These are phyloP conservation scores for Hermodice carunculata DNA, from an alignment of 2,888 invertebrate genomes.

Conservation along the genomic window DNA sequence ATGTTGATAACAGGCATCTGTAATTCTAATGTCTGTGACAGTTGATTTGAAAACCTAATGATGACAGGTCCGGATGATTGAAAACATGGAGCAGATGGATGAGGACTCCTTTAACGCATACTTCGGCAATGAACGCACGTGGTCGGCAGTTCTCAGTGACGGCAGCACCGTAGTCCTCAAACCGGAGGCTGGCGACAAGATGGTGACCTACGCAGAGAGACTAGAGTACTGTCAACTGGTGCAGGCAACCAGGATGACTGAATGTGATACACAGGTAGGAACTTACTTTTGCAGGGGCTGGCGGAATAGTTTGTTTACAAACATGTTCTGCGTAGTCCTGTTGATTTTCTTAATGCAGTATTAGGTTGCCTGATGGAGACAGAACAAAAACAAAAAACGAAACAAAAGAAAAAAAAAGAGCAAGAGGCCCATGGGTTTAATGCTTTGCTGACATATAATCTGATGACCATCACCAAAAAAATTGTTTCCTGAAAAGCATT, in stretches of 20 bases:
- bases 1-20: background rate
- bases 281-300: too few relatives aligned
- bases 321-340: too few relatives aligned
- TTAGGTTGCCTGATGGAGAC: too few relatives aligned
- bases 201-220: slow-evolving; percentile 58
- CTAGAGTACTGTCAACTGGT: slow-evolving; percentile 58
- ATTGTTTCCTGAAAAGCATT: too few relatives aligned
- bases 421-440: too few relatives aligned
- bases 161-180: slow-evolving; percentile 55
- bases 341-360: too few relatives aligned
- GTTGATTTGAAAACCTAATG: background rate
- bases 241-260: slow-evolving; percentile 57
- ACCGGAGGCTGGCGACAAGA: slow-evolving; percentile 54
- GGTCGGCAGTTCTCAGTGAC: slow-evolving; percentile 58
- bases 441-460: too few relatives aligned
- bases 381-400: too few relatives aligned
- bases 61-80: slow-evolving; percentile 59
- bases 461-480: too few relatives aligned
- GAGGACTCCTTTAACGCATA: slow-evolving; percentile 49
- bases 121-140: slow-evolving; percentile 33
- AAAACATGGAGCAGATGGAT: slow-evolving; percentile 55
- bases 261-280: slow-evolving; percentile 63
- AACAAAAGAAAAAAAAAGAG: too few relatives aligned
- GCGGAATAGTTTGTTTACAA: too few relatives aligned
- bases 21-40: background rate